Percentiles rank a stretch among this genome's conserved stretches.
Evolutionary conservation across 2,113 vertebrate species (phyloP).

Genomic region (Bubo scandiacus): DNA sequence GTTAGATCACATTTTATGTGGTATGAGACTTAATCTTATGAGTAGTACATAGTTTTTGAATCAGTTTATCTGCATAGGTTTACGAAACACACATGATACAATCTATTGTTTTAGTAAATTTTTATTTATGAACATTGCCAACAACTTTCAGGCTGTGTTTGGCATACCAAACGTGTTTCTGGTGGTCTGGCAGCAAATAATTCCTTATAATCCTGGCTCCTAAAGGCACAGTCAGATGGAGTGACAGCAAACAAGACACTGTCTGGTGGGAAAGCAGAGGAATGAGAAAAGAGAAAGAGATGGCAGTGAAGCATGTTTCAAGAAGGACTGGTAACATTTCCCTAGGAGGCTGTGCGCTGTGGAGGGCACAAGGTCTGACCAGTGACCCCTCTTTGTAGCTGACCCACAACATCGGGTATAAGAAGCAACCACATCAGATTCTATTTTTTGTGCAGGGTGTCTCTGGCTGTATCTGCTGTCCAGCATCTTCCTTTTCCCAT

Average conservation of each 20-base stretch:
- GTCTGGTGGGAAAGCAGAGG: neutral
- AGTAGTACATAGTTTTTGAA: neutral
- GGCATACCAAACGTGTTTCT: neutral
- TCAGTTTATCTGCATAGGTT: neutral
- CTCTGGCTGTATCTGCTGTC: neutral
- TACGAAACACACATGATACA: neutral
- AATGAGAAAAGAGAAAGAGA: neutral
- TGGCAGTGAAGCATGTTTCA: neutral
- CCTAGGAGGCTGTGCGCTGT: neutral
- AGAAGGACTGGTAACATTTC: neutral
- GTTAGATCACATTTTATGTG: neutral
- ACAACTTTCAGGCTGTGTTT: neutral
- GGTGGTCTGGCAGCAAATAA: neutral
- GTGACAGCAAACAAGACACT: neutral
- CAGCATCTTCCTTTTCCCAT: neutral
- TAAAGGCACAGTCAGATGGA: neutral
- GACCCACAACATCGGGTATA: neutral
- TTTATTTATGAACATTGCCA: neutral
- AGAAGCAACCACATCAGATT: neutral
- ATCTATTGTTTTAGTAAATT: neutral
- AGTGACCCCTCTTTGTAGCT: neutral
- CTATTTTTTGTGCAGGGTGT: accelerated
- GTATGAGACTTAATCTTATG: neutral
- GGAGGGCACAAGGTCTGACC: neutral
- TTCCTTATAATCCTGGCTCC: neutral